A percentile compares a stretch with the other conserved stretches of the same genome.
Evolutionary conservation across 2,888 invertebrate species (phyloP).

Genomic region (Dimorphilus gyrociliatus): DNA sequence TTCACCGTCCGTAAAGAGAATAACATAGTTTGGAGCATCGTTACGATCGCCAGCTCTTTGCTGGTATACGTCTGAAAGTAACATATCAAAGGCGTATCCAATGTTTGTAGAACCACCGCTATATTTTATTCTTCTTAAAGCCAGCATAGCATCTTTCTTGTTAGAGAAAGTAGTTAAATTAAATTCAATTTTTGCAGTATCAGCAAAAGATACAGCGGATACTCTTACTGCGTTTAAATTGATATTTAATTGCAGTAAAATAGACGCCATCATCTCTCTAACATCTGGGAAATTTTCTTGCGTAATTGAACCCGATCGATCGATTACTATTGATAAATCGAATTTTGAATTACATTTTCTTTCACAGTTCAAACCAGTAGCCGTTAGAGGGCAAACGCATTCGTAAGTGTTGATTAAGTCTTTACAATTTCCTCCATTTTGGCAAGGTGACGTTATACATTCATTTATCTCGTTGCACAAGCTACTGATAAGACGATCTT

Average conservation of each 20-base stretch:
- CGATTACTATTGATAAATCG: not conserved
- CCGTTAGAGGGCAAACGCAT: no score
- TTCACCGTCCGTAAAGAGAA: constrained; percentile 15
- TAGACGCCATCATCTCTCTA: not conserved
- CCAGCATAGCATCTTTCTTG: not conserved
- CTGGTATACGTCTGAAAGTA: not conserved
- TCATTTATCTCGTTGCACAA: no score
- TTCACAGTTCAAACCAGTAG: no score
- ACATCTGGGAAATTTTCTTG: not conserved
- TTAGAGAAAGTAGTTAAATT: not conserved
- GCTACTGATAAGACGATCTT: no score
- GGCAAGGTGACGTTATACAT: no score
- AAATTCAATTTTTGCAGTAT: not conserved
- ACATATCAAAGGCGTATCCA: constrained; percentile 1
- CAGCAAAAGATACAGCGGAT: not conserved
- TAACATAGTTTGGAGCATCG: constrained; percentile 13
- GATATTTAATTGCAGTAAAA: not conserved
- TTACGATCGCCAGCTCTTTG: constrained; percentile 10
- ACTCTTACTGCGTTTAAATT: not conserved
- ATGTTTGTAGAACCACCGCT: not conserved
- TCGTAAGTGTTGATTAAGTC: no score
- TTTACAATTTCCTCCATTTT: no score
- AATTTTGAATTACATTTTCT: not conserved
- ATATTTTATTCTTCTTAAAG: not conserved
- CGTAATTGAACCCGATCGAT: not conserved